Evolutionary conservation across 2,888 invertebrate species (phyloP).

Genomic region (Xylophagus ater): DNA sequence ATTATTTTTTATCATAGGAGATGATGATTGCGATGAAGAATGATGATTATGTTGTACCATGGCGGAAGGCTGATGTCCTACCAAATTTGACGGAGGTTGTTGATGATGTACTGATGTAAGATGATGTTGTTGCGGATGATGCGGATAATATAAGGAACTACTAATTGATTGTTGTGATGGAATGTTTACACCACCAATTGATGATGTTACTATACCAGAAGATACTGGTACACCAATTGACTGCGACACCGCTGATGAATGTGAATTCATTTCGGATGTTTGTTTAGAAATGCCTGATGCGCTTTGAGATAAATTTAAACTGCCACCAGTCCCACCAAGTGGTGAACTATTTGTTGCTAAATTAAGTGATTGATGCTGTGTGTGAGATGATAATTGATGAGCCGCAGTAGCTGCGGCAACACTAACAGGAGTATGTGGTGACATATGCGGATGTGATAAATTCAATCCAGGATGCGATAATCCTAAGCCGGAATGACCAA

Average conservation of each 20-base stretch:
- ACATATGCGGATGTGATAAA: slow-evolving; percentile 23
- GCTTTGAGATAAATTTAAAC: slow-evolving; percentile 19
- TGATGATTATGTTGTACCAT: slow-evolving; percentile 20
- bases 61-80: slow-evolving; percentile 25
- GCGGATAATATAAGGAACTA: slow-evolving; percentile 30
- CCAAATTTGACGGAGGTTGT: slow-evolving; percentile 16
- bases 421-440: too few relatives aligned
- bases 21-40: slow-evolving; percentile 21
- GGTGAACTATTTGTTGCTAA: slow-evolving; percentile 24
- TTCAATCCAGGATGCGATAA: slow-evolving; percentile 35
- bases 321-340: slow-evolving; percentile 26
- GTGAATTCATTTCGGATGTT: slow-evolving; percentile 7
- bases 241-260: slow-evolving; percentile 1
- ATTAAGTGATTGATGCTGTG: slow-evolving; percentile 21
- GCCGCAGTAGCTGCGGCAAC: slow-evolving; percentile 24
- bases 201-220: slow-evolving; percentile 2
- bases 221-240: slow-evolving; percentile 2
- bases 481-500: slow-evolving; percentile 32
- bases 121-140: slow-evolving; percentile 25
- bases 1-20: slow-evolving; percentile 8
- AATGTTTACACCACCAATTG: slow-evolving; percentile 28
- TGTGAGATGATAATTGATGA: slow-evolving; percentile 33
- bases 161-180: slow-evolving; percentile 26
- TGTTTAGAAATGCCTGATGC: slow-evolving; percentile 10
- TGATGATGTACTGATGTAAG: slow-evolving; percentile 30